These are phyloP conservation scores for Pteropus alecto DNA, from an alignment of 2,113 vertebrate species.

Conservation along the genomic window DNA sequence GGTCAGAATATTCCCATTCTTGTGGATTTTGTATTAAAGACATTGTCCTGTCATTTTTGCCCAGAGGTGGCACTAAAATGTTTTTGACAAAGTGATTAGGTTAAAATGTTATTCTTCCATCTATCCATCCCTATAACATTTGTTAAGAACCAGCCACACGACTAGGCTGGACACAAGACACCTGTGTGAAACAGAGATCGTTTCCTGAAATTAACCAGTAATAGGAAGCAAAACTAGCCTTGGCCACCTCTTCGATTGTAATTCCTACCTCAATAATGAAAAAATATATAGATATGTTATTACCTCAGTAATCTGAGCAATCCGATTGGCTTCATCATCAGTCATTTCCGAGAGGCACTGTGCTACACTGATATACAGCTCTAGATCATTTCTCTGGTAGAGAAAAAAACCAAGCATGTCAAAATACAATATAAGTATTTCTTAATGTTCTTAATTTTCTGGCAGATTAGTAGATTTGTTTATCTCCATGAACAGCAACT, in stretches of 20 bases:
- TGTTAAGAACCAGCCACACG: background rate
- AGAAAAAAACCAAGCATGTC: constrained; percentile 28
- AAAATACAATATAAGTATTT: background rate
- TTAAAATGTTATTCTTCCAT: background rate
- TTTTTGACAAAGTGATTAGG: background rate
- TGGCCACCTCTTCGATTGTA: background rate
- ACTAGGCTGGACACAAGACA: background rate
- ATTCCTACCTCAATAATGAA: background rate
- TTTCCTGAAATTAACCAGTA: background rate
- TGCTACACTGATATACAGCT: constrained; percentile 86
- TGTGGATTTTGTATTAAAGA: background rate
- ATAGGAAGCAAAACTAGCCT: background rate
- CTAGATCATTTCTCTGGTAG: constrained; percentile 85
- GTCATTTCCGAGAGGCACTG: constrained; percentile 94
- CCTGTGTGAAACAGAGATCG: background rate
- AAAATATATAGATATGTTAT: background rate
- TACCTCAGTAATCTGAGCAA: constrained; percentile 89
- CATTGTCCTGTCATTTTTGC: background rate
- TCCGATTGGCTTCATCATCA: constrained; percentile 86
- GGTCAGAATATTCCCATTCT: background rate
- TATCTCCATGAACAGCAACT: background rate
- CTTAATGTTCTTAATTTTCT: background rate
- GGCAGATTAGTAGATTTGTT: background rate
- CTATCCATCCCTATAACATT: background rate
- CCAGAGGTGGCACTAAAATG: background rate